Base-by-base conservation (phyloP, 2,113 vertebrate species). In the Actenoides lindsayi region DNA sequence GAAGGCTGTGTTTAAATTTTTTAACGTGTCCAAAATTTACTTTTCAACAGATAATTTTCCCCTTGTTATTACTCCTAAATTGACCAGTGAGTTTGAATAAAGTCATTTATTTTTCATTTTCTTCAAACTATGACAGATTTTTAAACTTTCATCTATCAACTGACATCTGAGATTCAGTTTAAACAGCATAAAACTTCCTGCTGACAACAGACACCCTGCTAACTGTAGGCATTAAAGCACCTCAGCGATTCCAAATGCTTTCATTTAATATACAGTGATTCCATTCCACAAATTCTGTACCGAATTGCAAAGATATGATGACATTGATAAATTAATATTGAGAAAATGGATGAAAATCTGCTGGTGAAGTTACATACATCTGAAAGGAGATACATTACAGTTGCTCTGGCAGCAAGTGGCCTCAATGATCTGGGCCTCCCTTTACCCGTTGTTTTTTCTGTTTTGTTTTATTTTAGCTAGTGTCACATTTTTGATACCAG, bases 1-100 rank as follows among this genome's bases (percentile, higher is more conserved):
- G 67, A 74, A 69, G 79, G 92, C 88, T 93, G 96, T 93, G 25
- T 95, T 96, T 77, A 67, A 86, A 64, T 74, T 56, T 68, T 96
- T 93, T 92, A 86, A 90, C 41, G 10, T 90, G 74, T 60, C 46
- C 68, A 90, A 89, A 96, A 96, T 94, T 90, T 89, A 81, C 90
- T 94, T 96, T 92, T 94, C 93, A 95, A 93, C 94, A 94, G 92
- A 96, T 96, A 95, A 90, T 92, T 92, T 97, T 89, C 60, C 88
- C 88, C 90, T 80, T 95, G 79, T 86, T 95, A 90, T 90, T 60
- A 83, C 51, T 89, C 88, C 78, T 77, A 60, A 83, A 91, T 71
- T 37, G 53, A 90, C 87, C 13, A 8, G 51, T 3, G n/a, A 90
- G 64, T 76, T 90, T 57, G 60, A 95, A 96, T 94, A 89, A 77